Evolutionary conservation across 2,888 invertebrate genomes (phyloP).

Genomic region (Eueremaeus valkanovi): DNA sequence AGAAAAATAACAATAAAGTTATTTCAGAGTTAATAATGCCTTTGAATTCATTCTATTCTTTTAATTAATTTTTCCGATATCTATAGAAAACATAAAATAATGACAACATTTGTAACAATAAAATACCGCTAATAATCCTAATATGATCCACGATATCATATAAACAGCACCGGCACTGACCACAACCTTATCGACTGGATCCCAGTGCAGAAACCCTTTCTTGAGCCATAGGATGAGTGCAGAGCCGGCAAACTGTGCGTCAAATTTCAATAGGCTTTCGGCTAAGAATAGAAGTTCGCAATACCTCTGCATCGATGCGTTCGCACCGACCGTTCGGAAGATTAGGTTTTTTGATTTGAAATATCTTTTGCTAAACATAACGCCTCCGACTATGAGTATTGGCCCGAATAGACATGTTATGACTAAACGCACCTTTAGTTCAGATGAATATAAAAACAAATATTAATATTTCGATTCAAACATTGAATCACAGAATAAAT

Average conservation of each 20-base stretch:
- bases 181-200: slow-evolving; percentile 47
- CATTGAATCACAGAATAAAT: neutral
- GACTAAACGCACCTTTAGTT: slow-evolving; percentile 38
- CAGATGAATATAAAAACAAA: neutral
- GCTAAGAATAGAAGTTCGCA: slow-evolving; percentile 49
- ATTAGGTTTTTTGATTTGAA: slow-evolving; percentile 50
- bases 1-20: neutral
- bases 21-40: neutral
- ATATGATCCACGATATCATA: slow-evolving; percentile 47
- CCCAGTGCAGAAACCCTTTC: slow-evolving; percentile 36
- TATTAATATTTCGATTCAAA: neutral
- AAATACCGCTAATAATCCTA: slow-evolving; percentile 50
- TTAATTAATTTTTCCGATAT: neutral
- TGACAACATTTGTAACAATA: neutral
- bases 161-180: slow-evolving; percentile 48
- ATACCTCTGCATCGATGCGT: slow-evolving; percentile 48
- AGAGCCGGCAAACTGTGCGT: slow-evolving; percentile 50
- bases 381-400: slow-evolving; percentile 42
- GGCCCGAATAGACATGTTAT: slow-evolving; percentile 43
- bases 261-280: slow-evolving; percentile 50
- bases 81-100: neutral
- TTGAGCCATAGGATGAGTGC: slow-evolving; percentile 44
- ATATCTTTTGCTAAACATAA: slow-evolving; percentile 45
- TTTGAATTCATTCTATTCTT: neutral
- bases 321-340: slow-evolving; percentile 51